A percentile compares a stretch with the other conserved stretches of the same genome.
Evolutionary conservation across 1,140 invertebrate genomes (phyloP).

Genomic region (Cardiocondyla obscurior): DNA sequence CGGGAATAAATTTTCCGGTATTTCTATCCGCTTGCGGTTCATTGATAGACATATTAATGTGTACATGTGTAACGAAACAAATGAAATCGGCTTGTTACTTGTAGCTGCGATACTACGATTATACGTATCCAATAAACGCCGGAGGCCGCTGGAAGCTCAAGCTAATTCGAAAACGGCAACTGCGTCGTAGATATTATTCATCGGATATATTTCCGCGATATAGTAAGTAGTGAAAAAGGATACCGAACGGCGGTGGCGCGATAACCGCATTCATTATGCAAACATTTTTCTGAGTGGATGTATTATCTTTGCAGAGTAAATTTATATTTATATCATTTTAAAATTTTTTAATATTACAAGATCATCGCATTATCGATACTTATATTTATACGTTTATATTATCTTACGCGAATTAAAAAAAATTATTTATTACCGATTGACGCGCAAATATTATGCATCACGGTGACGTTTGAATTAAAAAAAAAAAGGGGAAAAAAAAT

Average conservation of each 20-base stretch:
- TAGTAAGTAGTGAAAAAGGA: constrained; percentile 14
- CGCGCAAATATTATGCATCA: background rate
- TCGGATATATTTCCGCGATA: constrained; percentile 53
- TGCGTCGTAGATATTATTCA: constrained; percentile 65
- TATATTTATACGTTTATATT: background rate
- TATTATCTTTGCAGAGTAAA: constrained; percentile 21
- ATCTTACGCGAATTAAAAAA: background rate
- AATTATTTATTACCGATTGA: constrained; percentile 7
- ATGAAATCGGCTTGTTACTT: constrained; percentile 66
- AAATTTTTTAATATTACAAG: constrained; percentile 19
- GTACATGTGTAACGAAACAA: constrained; percentile 59
- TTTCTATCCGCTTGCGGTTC: constrained; percentile 51
- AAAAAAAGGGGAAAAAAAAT: background rate
- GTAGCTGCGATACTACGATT: constrained; percentile 61
- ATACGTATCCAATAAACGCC: constrained; percentile 66
- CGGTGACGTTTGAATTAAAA: background rate
- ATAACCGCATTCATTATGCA: constrained; percentile 54
- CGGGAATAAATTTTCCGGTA: constrained; percentile 56
- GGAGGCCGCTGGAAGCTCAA: constrained; percentile 55
- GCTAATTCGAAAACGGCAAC: constrained; percentile 68
- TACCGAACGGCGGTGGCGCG: constrained; percentile 11
- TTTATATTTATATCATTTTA: constrained; percentile 26
- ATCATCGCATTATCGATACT: background rate
- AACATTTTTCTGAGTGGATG: constrained; percentile 50
- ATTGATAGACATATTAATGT: constrained; percentile 62